phyloP scores from a whole-genome alignment of 2,113 vertebrate genomes.

The Columba janthina region DNA sequence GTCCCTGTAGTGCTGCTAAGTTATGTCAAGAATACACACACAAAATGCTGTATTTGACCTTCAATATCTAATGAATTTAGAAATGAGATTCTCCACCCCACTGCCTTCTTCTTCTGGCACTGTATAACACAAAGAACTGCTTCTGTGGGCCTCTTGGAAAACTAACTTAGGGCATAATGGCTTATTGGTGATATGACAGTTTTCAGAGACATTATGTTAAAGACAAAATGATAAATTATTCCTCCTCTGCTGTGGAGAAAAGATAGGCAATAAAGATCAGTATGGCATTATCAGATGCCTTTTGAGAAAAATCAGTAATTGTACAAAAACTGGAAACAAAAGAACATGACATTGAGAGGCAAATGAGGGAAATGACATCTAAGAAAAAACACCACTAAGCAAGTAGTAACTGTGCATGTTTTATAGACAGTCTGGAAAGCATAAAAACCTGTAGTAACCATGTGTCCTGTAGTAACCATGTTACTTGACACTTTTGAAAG shows the following conservation, averaged over 20 bases:
- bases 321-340: neutral
- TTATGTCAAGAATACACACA: neutral
- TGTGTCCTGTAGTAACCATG: neutral
- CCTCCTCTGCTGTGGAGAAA: neutral
- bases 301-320: neutral
- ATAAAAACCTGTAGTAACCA: neutral
- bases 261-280: neutral
- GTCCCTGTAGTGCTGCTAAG: neutral
- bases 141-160: neutral
- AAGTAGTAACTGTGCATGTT: neutral
- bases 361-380: neutral
- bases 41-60: neutral
- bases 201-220: neutral
- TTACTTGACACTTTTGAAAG: neutral
- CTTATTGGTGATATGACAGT: neutral
- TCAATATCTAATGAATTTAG: neutral
- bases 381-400: neutral
- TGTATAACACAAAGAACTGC: rapidly evolving
- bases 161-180: neutral
- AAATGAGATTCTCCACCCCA: neutral
- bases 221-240: neutral
- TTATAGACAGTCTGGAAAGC: neutral
- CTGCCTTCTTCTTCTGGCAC: neutral
- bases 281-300: neutral
- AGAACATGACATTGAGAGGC: neutral